These are phyloP conservation scores for Parambassis ranga DNA, from an alignment of 2,797 vertebrate species.

Conservation along the genomic window DNA sequence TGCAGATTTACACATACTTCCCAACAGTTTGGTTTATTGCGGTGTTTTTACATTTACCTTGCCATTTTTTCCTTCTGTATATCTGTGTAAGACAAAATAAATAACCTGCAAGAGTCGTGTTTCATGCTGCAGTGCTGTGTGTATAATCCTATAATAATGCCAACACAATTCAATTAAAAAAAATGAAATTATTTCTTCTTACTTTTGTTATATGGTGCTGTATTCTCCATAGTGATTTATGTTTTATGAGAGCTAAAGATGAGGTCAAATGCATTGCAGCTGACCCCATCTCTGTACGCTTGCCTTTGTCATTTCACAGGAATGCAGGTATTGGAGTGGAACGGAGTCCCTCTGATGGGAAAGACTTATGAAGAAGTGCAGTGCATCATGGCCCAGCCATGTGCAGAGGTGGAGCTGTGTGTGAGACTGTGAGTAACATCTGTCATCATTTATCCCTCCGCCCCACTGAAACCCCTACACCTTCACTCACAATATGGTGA, in stretches of 20 bases:
- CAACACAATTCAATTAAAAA: not conserved
- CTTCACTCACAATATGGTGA: slow-evolving; percentile 56
- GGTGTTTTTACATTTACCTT: slow-evolving; percentile 10
- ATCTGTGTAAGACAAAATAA: not conserved
- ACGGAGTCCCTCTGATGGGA: slow-evolving; percentile 88
- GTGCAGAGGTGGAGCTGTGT: slow-evolving; percentile 98
- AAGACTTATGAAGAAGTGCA: slow-evolving; percentile 99
- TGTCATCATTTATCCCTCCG: slow-evolving; percentile 84
- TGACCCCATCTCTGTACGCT: not conserved
- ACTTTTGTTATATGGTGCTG: not conserved
- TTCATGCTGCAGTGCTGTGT: slow-evolving; percentile 10
- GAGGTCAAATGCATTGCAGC: not conserved
- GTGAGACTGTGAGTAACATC: slow-evolving; percentile 98
- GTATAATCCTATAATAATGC: not conserved
- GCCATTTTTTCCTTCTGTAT: not conserved
- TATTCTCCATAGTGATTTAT: not conserved
- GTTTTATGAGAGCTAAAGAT: not conserved
- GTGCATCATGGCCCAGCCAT: slow-evolving; percentile 89
- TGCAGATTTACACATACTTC: too few species aligned
- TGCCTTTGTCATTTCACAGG: slow-evolving; percentile 74
- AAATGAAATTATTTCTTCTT: not conserved
- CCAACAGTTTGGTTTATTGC: slow-evolving; percentile 2
- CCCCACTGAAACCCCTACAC: slow-evolving; percentile 67
- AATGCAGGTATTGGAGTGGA: slow-evolving; percentile 99
- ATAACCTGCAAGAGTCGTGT: not conserved